Percentiles rank a stretch among this genome's conserved stretches.
Evolutionary conservation across 2,797 vertebrate genomes (phyloP).

Genomic region (Bradypodion ventrale): DNA sequence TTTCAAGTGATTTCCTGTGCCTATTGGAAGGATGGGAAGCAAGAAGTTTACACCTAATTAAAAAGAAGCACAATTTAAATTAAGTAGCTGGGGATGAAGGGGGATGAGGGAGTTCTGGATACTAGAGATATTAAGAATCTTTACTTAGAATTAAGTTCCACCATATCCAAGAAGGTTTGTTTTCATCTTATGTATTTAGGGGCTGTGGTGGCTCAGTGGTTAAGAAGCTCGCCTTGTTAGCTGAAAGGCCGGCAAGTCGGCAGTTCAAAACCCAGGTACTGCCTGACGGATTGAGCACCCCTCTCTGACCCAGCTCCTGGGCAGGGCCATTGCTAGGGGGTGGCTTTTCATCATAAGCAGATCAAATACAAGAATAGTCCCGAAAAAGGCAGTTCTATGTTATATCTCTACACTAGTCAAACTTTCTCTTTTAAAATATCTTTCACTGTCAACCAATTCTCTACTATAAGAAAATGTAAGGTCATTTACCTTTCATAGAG

Average conservation of each 20-base stretch:
- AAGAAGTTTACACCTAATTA: neutral
- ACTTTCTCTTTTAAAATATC: neutral
- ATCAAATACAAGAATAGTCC: too few relatives aligned
- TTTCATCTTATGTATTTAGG: too few relatives aligned
- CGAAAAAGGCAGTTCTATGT: neutral
- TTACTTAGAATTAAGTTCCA: too few relatives aligned
- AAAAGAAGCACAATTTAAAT: neutral
- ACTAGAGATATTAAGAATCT: neutral
- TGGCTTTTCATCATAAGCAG: neutral
- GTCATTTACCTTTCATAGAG: constrained; percentile 71
- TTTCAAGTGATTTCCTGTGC: constrained; percentile 85
- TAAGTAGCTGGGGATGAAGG: neutral
- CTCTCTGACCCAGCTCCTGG: too few relatives aligned
- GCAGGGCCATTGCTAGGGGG: too few relatives aligned
- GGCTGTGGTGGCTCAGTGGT: too few relatives aligned
- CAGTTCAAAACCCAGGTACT: too few relatives aligned
- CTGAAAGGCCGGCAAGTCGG: too few relatives aligned
- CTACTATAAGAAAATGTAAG: neutral
- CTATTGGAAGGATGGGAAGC: constrained; percentile 64
- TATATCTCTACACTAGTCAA: neutral
- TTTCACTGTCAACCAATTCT: neutral
- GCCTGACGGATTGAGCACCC: too few relatives aligned
- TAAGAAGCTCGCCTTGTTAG: too few relatives aligned
- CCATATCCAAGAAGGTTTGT: too few relatives aligned
- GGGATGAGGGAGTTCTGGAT: constrained; percentile 11